Base-by-base conservation (phyloP, 2,888 invertebrate genomes). In the Morpho achilles region DNA sequence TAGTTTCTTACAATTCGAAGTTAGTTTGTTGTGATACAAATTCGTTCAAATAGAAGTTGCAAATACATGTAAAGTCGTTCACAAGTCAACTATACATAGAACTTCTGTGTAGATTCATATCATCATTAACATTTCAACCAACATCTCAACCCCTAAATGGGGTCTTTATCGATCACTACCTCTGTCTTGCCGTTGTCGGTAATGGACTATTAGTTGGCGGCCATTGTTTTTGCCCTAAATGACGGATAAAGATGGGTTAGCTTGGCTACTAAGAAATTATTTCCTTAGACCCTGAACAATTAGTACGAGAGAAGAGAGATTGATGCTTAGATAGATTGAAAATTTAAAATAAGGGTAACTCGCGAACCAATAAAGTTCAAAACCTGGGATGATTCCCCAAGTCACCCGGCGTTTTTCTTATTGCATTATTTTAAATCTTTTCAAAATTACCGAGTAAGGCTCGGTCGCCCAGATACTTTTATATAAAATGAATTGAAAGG, bases 111-210 rank as follows among this genome's bases (percentile, higher is more conserved):
- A 69, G 67, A 68, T 69, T 67, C 70, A 73, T 76, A 77, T 76
- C 77, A 73, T 73, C 76, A 69, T 65, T 65, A 67, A 69, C 71
- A 70, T 75, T 77, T 74, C 74, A 70, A 69, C 68, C 72, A 69
- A 65, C 64, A 70, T 70, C 73, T 77, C 74, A 74, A 77, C 76
- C 79, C 75, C 69, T 70, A 74, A 71, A 69, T 64, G 68, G 62
- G 59, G 60, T 72, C 72, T 78, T 80, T 82, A 84, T 85, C 84
- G 85, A 85, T 84, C 81, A 81, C 75, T 68, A 74, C 77, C 83
- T 80, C 78, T 84, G 86, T 85, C 85, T 82, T 80, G 81, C 84
- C 80, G 80, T 83, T 83, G 77, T 72, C 77, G 74, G 77, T 87
- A 87, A 87, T 86, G 85, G 84, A 81, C 80, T 79, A 73, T 68